These are phyloP conservation scores for Trematomus bernacchii DNA, from an alignment of 2,797 vertebrate species.

Conservation along the genomic window DNA sequence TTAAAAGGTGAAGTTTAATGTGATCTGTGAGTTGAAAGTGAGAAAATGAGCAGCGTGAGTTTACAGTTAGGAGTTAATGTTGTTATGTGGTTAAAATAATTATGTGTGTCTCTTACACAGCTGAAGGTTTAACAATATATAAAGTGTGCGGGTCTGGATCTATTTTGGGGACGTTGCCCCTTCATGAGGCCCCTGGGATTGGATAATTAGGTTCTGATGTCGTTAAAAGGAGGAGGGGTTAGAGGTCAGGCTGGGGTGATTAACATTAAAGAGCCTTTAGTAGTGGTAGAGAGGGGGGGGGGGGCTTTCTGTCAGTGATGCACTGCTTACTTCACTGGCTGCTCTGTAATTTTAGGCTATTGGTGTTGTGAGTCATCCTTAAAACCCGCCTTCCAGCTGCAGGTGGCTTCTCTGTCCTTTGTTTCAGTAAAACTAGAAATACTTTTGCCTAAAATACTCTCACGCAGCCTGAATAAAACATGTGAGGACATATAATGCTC, in stretches of 20 bases:
- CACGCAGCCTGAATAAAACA: too few relatives aligned
- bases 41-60: conserved; percentile 18
- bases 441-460: too few relatives aligned
- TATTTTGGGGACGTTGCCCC: conserved; percentile 44
- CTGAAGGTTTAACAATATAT: conserved; percentile 19
- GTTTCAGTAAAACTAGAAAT: too few relatives aligned
- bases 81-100: conserved; percentile 21
- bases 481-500: too few relatives aligned
- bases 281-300: conserved; percentile 37
- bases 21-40: conserved; percentile 30
- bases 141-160: conserved; percentile 22
- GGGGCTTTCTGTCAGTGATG: conserved; percentile 42
- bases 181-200: conserved; percentile 54
- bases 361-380: conserved; percentile 38
- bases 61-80: conserved; percentile 27
- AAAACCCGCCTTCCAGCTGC: conserved; percentile 45
- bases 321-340: conserved; percentile 47
- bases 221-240: conserved; percentile 71
- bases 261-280: conserved; percentile 74
- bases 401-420: conserved; percentile 54
- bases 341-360: conserved; percentile 61
- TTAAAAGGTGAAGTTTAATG: conserved; percentile 24
- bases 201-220: conserved; percentile 75
- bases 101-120: conserved; percentile 5
- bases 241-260: conserved; percentile 72